phyloP scores from a whole-genome alignment of 2,888 invertebrate species.

The Drosophila meridiana region DNA sequence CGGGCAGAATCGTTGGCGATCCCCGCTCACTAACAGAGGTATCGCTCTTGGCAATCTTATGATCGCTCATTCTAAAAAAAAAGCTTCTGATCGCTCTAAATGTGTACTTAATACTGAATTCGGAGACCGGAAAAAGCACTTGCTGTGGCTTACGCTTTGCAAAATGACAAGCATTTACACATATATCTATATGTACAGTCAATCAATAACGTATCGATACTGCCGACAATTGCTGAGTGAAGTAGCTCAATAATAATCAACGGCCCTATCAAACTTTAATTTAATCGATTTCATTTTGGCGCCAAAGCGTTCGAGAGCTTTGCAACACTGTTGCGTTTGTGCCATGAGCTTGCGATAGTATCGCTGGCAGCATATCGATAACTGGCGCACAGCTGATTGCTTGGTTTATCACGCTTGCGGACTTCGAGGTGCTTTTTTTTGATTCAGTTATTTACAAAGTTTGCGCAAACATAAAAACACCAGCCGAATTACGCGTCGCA shows the following conservation, averaged over 20 bases:
- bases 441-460: slow-evolving; percentile 63
- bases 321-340: slow-evolving; percentile 29
- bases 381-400: slow-evolving; percentile 37
- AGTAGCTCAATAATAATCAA: not conserved
- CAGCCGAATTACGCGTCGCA: slow-evolving; percentile 49
- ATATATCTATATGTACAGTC: slow-evolving; percentile 3
- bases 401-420: slow-evolving; percentile 59
- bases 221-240: not conserved
- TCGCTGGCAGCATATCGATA: slow-evolving; percentile 43
- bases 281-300: slow-evolving; percentile 24
- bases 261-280: not conserved
- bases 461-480: slow-evolving; percentile 42
- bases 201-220: slow-evolving; percentile 13
- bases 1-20: slow-evolving; percentile 28
- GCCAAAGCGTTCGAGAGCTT: slow-evolving; percentile 4
- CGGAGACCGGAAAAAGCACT: slow-evolving; percentile 2
- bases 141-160: not conserved
- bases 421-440: slow-evolving; percentile 47
- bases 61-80: slow-evolving; percentile 30
- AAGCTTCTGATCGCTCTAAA: not conserved
- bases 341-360: slow-evolving; percentile 22
- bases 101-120: slow-evolving; percentile 33
- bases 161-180: slow-evolving; percentile 17
- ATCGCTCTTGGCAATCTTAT: slow-evolving; percentile 27
- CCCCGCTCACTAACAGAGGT: not conserved